phyloP scores from a whole-genome alignment of 2,797 vertebrate species.

The Acrossocheilus fasciatus region DNA sequence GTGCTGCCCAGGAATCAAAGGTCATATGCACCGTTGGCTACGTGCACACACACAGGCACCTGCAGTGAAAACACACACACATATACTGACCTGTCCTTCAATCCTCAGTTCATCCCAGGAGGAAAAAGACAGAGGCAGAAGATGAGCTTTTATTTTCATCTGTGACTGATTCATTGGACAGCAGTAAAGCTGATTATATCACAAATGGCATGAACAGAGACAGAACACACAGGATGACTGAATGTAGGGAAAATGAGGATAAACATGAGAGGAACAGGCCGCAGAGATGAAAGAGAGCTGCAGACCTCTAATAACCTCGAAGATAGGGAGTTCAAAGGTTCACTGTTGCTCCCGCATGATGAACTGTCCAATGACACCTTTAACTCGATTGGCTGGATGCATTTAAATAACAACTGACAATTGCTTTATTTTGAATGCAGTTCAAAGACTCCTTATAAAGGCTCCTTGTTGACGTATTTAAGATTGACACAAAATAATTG shows the following conservation, averaged over 20 bases:
- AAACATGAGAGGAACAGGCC: slow-evolving; percentile 14
- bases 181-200: slow-evolving; percentile 30
- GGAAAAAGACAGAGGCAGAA: slow-evolving; percentile 18
- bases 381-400: background rate
- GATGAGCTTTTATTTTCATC: slow-evolving; percentile 36
- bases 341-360: background rate
- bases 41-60: background rate
- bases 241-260: slow-evolving; percentile 9
- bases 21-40: slow-evolving; percentile 25
- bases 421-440: background rate
- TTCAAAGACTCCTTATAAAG: background rate
- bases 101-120: slow-evolving; percentile 2
- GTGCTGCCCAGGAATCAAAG: slow-evolving; percentile 27
- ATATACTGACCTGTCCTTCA: slow-evolving; percentile 26
- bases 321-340: background rate
- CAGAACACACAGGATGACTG: slow-evolving; percentile 17
- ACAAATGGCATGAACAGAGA: slow-evolving; percentile 31
- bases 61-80: slow-evolving; percentile 15
- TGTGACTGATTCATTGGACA: slow-evolving; percentile 11
- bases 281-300: background rate
- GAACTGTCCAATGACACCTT: background rate
- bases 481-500: background rate
- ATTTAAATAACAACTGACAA: background rate
- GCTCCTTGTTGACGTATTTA: background rate
- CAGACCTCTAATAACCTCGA: background rate